Conservation (phyloP, 2,888 invertebrate genomes). For the Drosophila macrospina region DNA sequence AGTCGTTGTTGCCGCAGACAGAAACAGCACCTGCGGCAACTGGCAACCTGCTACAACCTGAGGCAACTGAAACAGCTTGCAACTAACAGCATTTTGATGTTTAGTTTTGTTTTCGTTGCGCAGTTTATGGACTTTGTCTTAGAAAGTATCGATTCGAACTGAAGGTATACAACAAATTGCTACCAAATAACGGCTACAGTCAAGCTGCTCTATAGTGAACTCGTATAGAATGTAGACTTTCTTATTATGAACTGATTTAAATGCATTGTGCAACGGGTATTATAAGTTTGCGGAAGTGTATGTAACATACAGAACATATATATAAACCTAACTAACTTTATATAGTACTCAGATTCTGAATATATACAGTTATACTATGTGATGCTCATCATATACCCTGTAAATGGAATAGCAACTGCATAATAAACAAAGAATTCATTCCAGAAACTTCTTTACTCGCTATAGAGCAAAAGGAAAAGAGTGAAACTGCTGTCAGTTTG, state of each 20-base stretch:
- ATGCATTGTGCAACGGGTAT: background rate
- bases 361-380: no score
- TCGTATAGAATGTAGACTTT: no score
- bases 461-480: no score
- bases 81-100: conserved; percentile 65
- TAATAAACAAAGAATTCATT: no score
- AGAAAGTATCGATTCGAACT: conserved; percentile 30
- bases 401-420: no score
- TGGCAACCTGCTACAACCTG: conserved; percentile 48
- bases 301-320: no score
- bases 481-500: no score
- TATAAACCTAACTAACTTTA: no score
- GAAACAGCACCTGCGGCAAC: conserved; percentile 56
- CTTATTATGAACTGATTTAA: background rate
- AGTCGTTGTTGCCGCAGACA: conserved; percentile 33
- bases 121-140: conserved; percentile 18
- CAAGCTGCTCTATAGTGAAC: background rate
- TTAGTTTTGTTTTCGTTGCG: conserved; percentile 32
- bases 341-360: no score
- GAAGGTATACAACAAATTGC: background rate
- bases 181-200: conserved; percentile 1
- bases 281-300: background rate
- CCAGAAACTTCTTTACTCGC: no score
- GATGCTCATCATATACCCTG: no score
- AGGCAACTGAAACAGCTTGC: conserved; percentile 42